Evolutionary conservation across 2,113 vertebrate genomes (phyloP).

Genomic region (Syngnathus typhle): DNA sequence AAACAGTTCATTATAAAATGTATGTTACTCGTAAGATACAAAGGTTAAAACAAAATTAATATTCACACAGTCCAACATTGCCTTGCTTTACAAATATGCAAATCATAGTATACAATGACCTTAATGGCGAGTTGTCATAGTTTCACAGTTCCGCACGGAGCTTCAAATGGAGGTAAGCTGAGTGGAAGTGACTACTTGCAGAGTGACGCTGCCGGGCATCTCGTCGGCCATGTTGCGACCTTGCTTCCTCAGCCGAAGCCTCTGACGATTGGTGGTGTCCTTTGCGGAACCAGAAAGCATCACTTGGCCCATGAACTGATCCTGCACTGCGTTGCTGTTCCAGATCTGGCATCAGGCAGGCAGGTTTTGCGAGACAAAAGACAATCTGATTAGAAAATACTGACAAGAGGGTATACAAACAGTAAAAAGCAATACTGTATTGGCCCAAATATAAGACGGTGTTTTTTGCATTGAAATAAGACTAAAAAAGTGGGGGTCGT

Average conservation of each 20-base stretch:
- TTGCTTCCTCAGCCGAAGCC: constrained; percentile 74
- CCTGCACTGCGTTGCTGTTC: constrained; percentile 76
- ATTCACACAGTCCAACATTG: constrained; percentile 15
- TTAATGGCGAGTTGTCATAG: background rate
- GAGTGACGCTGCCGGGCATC: constrained; percentile 76
- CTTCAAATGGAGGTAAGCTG: constrained; percentile 81
- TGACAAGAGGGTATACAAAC: no score
- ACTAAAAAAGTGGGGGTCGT: no score
- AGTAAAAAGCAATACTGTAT: no score
- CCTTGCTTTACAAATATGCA: constrained; percentile 3
- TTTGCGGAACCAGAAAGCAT: constrained; percentile 70
- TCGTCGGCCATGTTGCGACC: constrained; percentile 63
- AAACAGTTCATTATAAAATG: constrained; percentile 1
- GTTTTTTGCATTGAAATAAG: no score
- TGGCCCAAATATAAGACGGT: no score
- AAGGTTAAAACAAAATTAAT: background rate
- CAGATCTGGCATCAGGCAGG: constrained; percentile 76
- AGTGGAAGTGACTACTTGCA: constrained; percentile 75
- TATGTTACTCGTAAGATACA: background rate
- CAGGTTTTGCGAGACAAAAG: background rate
- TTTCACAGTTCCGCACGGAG: background rate
- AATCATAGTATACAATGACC: background rate
- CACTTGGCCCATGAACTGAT: constrained; percentile 84
- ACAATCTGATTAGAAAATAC: no score
- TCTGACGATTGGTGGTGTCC: constrained; percentile 67